phyloP scores from a whole-genome alignment of 1,140 invertebrate species.

The Vanessa tameamea region DNA sequence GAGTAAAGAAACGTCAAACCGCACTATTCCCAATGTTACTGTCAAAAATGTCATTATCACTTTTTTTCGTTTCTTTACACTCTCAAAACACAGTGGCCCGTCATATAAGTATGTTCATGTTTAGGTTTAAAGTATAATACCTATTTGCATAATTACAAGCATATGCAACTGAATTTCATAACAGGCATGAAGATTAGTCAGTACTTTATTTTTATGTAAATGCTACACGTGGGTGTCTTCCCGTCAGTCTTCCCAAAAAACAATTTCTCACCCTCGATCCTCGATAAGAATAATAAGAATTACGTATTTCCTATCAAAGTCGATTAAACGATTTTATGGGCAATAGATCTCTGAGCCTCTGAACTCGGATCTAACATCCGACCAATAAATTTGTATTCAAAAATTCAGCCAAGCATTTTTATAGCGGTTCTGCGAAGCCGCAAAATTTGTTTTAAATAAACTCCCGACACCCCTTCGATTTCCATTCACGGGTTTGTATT shows the following conservation, averaged over 20 bases:
- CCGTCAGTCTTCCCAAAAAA: not conserved
- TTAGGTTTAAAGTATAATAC: no score
- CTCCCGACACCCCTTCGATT: constrained; percentile 22
- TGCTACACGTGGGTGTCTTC: not conserved
- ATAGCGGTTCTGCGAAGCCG: constrained; percentile 13
- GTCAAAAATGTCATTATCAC: no score
- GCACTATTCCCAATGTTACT: no score
- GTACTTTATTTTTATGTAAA: no score
- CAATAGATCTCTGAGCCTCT: constrained; percentile 15
- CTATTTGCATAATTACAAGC: no score
- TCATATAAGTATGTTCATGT: no score
- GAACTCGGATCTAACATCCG: not conserved
- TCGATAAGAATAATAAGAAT: not conserved
- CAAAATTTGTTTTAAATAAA: constrained; percentile 39
- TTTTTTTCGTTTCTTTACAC: no score
- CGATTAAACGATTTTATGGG: constrained; percentile 11
- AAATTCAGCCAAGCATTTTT: constrained; percentile 24
- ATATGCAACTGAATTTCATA: no score
- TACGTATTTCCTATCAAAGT: not conserved
- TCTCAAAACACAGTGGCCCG: no score
- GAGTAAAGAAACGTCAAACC: no score
- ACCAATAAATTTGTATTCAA: constrained; percentile 27
- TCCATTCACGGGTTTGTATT: constrained; percentile 25
- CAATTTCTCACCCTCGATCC: not conserved
- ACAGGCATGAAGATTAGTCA: no score